phyloP scores from a whole-genome alignment of 1,140 invertebrate genomes.

The Palaemon carinicauda region DNA sequence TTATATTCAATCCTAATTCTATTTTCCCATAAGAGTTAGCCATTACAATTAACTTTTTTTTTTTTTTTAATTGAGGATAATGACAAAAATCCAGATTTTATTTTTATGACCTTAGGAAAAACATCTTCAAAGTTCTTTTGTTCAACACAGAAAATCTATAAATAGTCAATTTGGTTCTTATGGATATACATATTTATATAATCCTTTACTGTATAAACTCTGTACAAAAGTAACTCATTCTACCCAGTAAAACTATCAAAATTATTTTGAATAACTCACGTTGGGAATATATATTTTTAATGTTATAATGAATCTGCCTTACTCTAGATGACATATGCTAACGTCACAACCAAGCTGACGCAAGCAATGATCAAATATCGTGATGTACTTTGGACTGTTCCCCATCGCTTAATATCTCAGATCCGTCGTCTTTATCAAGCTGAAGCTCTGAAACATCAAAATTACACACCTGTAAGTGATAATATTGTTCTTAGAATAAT shows the following conservation, averaged over 20 bases:
- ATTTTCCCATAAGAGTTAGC: no score
- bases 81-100: no score
- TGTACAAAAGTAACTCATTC: no score
- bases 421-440: conserved; percentile 72
- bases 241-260: no score
- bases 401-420: conserved; percentile 74
- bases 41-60: background rate
- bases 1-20: no score
- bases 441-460: conserved; percentile 66
- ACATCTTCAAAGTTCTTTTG: no score
- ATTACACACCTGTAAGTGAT: conserved; percentile 64
- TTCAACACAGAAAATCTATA: no score
- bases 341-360: conserved; percentile 81
- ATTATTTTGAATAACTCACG: background rate
- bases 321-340: conserved; percentile 80
- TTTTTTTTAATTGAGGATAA: no score
- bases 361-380: conserved; percentile 78
- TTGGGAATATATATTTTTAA: background rate
- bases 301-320: conserved; percentile 64
- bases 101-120: no score
- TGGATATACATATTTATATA: no score
- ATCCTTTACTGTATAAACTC: no score
- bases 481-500: background rate
- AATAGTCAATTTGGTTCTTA: no score
- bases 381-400: conserved; percentile 81